These are phyloP conservation scores for Limenitis arthemis DNA, from an alignment of 2,888 invertebrate genomes.

Conservation along the genomic window DNA sequence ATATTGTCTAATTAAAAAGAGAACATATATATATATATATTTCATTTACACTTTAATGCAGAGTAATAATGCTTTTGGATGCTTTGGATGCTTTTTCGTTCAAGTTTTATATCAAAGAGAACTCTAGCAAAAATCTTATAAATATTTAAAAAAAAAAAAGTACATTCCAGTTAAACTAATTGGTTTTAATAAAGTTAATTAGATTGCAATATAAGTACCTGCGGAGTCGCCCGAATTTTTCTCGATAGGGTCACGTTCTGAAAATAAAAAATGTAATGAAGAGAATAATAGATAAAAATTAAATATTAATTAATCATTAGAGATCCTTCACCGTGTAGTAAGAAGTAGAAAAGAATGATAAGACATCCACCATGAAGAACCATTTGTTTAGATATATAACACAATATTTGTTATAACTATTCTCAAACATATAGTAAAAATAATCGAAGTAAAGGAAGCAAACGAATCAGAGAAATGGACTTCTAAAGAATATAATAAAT, in stretches of 20 bases:
- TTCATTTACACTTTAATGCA: no score
- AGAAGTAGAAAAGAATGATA: no score
- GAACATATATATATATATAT: no score
- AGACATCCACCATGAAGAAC: no score
- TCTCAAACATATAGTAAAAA: not conserved
- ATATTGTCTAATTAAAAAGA: no score
- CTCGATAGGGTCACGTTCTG: constrained; percentile 40
- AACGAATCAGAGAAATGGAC: not conserved
- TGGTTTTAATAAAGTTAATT: not conserved
- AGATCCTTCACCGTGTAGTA: no score
- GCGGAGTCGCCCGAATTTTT: constrained; percentile 36
- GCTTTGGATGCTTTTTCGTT: no score
- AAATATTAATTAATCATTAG: no score
- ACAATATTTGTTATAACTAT: not conserved
- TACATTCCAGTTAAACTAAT: not conserved
- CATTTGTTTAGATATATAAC: not conserved
- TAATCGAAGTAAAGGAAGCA: not conserved
- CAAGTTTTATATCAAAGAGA: no score
- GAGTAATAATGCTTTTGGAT: no score
- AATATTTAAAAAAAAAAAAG: not conserved
- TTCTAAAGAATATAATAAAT: not conserved
- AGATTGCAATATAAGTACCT: constrained; percentile 34
- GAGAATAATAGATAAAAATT: no score
- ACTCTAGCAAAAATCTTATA: not conserved
- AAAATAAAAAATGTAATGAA: constrained; percentile 8